A percentile compares a stretch with the other conserved stretches of the same genome.
phyloP scores from a whole-genome alignment of 2,797 vertebrate species.

The Cynodonichthys magdalenae region DNA sequence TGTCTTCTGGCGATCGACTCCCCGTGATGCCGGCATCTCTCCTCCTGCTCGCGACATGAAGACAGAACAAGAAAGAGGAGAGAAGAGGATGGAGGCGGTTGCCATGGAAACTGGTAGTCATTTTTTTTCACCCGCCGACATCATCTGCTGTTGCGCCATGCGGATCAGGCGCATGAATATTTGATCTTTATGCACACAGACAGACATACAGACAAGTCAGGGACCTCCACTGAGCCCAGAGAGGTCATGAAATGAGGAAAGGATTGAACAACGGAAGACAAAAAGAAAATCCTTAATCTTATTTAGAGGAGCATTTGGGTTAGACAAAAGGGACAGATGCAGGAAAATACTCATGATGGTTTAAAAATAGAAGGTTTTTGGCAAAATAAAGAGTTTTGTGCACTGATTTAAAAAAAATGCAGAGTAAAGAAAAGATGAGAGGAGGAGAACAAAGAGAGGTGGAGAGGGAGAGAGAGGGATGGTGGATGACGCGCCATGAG shows the following conservation, averaged over 20 bases:
- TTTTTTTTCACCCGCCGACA: slow-evolving; percentile 50
- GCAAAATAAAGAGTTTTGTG: slow-evolving; percentile 20
- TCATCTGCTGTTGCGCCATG: slow-evolving; percentile 60
- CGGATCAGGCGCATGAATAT: slow-evolving; percentile 69
- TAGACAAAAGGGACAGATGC: slow-evolving; percentile 22
- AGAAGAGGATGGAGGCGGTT: slow-evolving; percentile 62
- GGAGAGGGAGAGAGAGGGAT: slow-evolving; percentile 34
- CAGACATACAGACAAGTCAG: slow-evolving; percentile 28
- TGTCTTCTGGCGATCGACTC: slow-evolving; percentile 25
- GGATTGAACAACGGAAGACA: background rate
- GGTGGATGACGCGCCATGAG: slow-evolving; percentile 48
- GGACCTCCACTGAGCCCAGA: slow-evolving; percentile 24
- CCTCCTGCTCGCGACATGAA: slow-evolving; percentile 23
- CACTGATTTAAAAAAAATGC: slow-evolving; percentile 28
- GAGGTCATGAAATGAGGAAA: slow-evolving; percentile 12
- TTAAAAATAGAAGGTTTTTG: slow-evolving; percentile 15
- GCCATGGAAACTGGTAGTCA: slow-evolving; percentile 79
- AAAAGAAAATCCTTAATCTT: slow-evolving; percentile 55
- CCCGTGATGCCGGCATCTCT: slow-evolving; percentile 27
- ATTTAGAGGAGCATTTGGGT: slow-evolving; percentile 50
- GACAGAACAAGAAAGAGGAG: slow-evolving; percentile 33
- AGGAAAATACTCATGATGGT: slow-evolving; percentile 8
- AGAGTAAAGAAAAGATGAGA: slow-evolving; percentile 19
- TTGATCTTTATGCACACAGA: slow-evolving; percentile 72
- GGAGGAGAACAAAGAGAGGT: slow-evolving; percentile 49